A percentile compares a stretch with the other conserved stretches of the same genome.
Conservation (phyloP, 2,797 vertebrate species). For the Pyrocephalus nanus region DNA sequence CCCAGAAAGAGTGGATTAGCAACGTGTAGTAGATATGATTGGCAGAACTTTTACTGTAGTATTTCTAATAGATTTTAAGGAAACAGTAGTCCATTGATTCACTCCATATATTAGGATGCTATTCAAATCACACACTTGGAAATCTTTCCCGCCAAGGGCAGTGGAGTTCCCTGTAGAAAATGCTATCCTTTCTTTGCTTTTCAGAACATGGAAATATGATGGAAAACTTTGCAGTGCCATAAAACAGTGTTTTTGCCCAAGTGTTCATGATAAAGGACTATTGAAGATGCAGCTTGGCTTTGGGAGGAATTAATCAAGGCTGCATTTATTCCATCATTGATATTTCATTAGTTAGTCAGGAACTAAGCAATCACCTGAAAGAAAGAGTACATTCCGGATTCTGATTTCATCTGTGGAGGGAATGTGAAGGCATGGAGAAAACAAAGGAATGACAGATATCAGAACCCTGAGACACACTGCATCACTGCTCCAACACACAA, state of each 20-base stretch:
- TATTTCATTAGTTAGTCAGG: not conserved
- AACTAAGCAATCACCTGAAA: not conserved
- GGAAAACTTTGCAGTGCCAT: not conserved
- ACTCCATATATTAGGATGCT: not conserved
- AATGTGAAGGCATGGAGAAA: not conserved
- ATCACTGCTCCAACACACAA: not conserved
- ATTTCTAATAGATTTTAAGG: not conserved
- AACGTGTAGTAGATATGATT: accelerated
- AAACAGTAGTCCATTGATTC: not conserved
- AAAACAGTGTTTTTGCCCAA: not conserved
- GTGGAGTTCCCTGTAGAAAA: not conserved
- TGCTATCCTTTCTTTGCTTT: not conserved
- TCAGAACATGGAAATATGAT: not conserved
- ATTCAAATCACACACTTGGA: not conserved
- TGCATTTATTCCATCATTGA: not conserved
- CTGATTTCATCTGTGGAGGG: not conserved
- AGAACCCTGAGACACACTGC: not conserved
- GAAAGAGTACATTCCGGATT: not conserved
- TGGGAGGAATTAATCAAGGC: not conserved
- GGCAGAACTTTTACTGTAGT: not conserved
- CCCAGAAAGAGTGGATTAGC: not conserved
- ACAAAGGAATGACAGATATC: not conserved
- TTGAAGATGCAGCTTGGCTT: not conserved
- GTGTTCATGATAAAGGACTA: not conserved
- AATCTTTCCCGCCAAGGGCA: not conserved